Evolutionary conservation across 2,113 vertebrate genomes (phyloP).

Genomic region (Epinephelus lanceolatus): DNA sequence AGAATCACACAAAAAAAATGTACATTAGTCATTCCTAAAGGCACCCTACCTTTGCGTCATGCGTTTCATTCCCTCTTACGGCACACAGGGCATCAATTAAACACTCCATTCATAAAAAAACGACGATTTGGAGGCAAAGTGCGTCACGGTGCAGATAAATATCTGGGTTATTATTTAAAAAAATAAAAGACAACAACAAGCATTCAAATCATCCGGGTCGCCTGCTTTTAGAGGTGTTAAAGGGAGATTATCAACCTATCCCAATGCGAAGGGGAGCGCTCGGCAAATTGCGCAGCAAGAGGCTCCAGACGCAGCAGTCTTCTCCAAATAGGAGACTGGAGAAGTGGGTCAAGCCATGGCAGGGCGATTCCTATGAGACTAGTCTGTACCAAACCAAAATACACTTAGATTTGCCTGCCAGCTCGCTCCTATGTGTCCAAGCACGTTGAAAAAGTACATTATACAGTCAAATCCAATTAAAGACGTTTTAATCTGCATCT

Average conservation of each 20-base stretch:
- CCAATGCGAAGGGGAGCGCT: conserved; percentile 17
- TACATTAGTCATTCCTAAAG: conserved; percentile 53
- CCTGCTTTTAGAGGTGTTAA: neutral
- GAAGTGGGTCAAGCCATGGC: conserved; percentile 81
- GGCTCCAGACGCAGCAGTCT: conserved; percentile 65
- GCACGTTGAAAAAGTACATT: neutral
- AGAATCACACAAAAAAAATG: conserved; percentile 28
- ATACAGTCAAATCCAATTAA: neutral
- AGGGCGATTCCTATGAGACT: conserved; percentile 60
- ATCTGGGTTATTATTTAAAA: neutral
- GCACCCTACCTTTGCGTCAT: conserved; percentile 39
- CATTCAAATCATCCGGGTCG: conserved; percentile 5
- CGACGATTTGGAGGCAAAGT: conserved; percentile 53
- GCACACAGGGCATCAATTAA: conserved; percentile 54
- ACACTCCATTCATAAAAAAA: conserved; percentile 56
- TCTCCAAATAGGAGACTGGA: conserved; percentile 62
- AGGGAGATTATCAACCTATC: conserved; percentile 22
- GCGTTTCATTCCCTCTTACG: conserved; percentile 32
- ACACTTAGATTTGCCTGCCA: neutral
- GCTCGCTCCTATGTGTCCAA: neutral
- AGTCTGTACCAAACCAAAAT: conserved; percentile 27
- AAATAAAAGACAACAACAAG: neutral
- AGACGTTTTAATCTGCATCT: neutral
- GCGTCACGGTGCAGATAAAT: conserved; percentile 68
- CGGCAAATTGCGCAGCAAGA: conserved; percentile 66